Evolutionary conservation across 2,888 invertebrate species (phyloP).

Genomic region (Papilio demoleus): DNA sequence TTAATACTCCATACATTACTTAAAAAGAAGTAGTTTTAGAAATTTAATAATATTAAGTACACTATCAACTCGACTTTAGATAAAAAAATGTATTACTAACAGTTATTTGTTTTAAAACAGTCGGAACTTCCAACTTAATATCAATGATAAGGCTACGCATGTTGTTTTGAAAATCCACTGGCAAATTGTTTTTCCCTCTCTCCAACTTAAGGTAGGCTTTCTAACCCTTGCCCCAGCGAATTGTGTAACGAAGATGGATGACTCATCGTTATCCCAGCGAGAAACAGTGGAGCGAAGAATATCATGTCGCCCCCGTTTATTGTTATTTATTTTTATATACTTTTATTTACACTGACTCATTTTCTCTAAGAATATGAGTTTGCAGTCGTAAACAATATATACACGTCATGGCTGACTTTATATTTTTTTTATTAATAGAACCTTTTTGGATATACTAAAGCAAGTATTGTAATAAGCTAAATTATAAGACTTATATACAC

Average conservation of each 20-base stretch:
- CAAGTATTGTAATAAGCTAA: too few species aligned
- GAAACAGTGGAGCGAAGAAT: conserved; percentile 44
- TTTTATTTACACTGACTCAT: conserved; percentile 28
- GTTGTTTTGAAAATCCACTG: conserved; percentile 53
- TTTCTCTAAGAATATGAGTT: conserved; percentile 30
- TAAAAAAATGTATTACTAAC: conserved; percentile 25
- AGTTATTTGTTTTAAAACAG: conserved; percentile 19
- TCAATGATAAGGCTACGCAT: conserved; percentile 50
- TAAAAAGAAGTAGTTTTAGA: not conserved
- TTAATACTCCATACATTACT: not conserved
- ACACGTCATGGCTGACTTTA: not conserved
- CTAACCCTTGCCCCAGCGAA: conserved; percentile 61
- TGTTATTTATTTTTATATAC: conserved; percentile 46
- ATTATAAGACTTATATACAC: too few species aligned
- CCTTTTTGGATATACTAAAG: not conserved
- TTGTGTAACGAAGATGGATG: conserved; percentile 72
- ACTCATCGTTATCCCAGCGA: conserved; percentile 57
- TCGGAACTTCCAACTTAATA: conserved; percentile 41
- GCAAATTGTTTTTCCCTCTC: conserved; percentile 57
- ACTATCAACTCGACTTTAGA: conserved; percentile 6
- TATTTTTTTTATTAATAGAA: not conserved
- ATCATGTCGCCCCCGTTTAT: conserved; percentile 45
- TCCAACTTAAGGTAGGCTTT: conserved; percentile 50
- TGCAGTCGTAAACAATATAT: conserved; percentile 6
- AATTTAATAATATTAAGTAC: conserved; percentile 13